These are phyloP conservation scores for Hyperoodon ampullatus DNA, from an alignment of 2,113 vertebrate genomes.

Conservation along the genomic window DNA sequence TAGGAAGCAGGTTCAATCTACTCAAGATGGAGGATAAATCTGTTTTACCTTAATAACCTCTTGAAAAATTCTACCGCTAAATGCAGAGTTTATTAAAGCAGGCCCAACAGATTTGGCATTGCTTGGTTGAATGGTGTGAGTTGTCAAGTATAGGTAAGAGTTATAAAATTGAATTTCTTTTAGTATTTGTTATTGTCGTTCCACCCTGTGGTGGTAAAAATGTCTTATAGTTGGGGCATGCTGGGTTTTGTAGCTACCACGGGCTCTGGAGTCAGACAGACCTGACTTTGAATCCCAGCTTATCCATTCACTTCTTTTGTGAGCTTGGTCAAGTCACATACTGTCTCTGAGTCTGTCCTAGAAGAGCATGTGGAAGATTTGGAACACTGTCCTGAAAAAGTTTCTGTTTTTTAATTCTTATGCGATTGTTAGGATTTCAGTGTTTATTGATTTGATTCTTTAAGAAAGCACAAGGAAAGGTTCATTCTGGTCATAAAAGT, in stretches of 20 bases:
- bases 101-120: background rate
- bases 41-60: conserved; percentile 38
- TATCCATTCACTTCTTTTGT: background rate
- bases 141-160: background rate
- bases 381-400: background rate
- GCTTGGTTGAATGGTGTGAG: background rate
- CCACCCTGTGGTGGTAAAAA: background rate
- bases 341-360: background rate
- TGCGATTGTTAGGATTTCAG: background rate
- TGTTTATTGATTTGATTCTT: conserved; percentile 35
- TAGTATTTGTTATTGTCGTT: background rate
- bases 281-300: background rate
- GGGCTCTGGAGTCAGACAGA: background rate
- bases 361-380: background rate
- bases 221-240: background rate
- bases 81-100: conserved; percentile 21
- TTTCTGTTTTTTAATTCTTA: background rate
- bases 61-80: background rate
- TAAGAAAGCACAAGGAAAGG: background rate
- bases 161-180: conserved; percentile 21
- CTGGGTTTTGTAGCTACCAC: background rate
- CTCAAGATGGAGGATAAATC: background rate
- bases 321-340: background rate
- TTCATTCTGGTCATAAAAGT: conserved; percentile 39
- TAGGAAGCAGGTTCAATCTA: conserved; percentile 18